phyloP scores from a whole-genome alignment of 2,797 vertebrate genomes.

The Alectoris magna region DNA sequence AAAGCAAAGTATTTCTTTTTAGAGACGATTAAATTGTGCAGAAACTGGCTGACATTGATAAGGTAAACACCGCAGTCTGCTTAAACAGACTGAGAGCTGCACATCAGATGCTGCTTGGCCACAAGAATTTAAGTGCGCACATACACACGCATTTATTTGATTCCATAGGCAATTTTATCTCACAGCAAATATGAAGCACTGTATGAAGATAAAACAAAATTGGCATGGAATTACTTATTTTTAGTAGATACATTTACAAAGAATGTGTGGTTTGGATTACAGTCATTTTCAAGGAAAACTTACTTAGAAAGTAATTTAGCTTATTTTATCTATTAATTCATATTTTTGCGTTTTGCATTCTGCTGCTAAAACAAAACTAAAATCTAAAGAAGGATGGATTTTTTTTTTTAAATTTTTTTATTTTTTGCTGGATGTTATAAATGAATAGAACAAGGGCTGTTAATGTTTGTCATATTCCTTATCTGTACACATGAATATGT shows the following conservation, averaged over 20 bases:
- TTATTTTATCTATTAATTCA: slow-evolving; percentile 44
- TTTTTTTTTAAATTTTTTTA: neutral
- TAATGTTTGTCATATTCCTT: slow-evolving; percentile 62
- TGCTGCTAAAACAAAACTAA: slow-evolving; percentile 53
- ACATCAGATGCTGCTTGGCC: slow-evolving; percentile 17
- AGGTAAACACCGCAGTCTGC: neutral
- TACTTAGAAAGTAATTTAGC: slow-evolving; percentile 45
- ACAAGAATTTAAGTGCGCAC: neutral
- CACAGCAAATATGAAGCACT: neutral
- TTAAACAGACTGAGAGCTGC: slow-evolving; percentile 31
- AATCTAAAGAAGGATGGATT: slow-evolving; percentile 58
- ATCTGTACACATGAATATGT: slow-evolving; percentile 67
- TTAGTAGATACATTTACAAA: slow-evolving; percentile 26
- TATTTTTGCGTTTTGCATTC: slow-evolving; percentile 32
- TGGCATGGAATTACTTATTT: neutral
- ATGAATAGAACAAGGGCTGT: slow-evolving; percentile 63
- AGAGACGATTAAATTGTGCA: slow-evolving; percentile 60
- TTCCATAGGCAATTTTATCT: neutral
- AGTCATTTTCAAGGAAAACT: neutral
- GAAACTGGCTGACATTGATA: slow-evolving; percentile 63
- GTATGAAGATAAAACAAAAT: slow-evolving; percentile 10
- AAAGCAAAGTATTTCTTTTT: slow-evolving; percentile 41
- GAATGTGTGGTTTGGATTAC: neutral
- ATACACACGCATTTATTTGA: neutral
- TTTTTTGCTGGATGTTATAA: slow-evolving; percentile 64